Conservation (phyloP, 2,888 invertebrate genomes). For the Glaucopsyche alexis region DNA sequence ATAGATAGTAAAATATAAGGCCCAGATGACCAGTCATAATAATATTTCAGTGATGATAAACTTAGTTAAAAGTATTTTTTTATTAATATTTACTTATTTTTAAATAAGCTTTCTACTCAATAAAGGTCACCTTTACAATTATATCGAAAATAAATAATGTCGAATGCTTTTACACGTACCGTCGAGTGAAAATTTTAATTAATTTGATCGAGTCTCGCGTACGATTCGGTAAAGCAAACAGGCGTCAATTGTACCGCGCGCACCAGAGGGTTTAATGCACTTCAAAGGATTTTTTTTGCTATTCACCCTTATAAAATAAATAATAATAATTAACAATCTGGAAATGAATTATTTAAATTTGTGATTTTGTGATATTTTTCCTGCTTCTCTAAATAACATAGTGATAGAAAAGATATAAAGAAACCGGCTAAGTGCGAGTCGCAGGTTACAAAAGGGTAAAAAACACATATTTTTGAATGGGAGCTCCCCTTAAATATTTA, state of each 20-base stretch:
- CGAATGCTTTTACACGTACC: neutral
- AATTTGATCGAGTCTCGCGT: slow-evolving; percentile 52
- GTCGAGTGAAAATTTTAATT: slow-evolving; percentile 53
- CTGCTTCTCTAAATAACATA: neutral
- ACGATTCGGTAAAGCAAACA: slow-evolving; percentile 45
- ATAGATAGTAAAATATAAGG: too few relatives aligned
- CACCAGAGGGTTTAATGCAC: slow-evolving; percentile 2
- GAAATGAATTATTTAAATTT: neutral
- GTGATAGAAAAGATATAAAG: too few relatives aligned
- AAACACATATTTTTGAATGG: too few relatives aligned
- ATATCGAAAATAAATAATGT: slow-evolving; percentile 19
- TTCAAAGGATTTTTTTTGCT: slow-evolving; percentile 3
- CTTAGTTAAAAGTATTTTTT: neutral
- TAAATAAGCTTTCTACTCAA: neutral
- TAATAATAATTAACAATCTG: neutral
- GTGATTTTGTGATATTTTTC: too few relatives aligned
- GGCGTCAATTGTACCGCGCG: neutral
- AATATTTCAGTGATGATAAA: neutral
- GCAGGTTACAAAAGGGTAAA: too few relatives aligned
- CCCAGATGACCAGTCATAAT: too few relatives aligned
- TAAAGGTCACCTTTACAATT: neutral
- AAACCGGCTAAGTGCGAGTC: too few relatives aligned
- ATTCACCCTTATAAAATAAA: neutral
- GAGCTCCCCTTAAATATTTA: too few relatives aligned
- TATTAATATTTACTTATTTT: neutral